phyloP scores from a whole-genome alignment of 1,140 invertebrate species.

The Melitaea cinxia region DNA sequence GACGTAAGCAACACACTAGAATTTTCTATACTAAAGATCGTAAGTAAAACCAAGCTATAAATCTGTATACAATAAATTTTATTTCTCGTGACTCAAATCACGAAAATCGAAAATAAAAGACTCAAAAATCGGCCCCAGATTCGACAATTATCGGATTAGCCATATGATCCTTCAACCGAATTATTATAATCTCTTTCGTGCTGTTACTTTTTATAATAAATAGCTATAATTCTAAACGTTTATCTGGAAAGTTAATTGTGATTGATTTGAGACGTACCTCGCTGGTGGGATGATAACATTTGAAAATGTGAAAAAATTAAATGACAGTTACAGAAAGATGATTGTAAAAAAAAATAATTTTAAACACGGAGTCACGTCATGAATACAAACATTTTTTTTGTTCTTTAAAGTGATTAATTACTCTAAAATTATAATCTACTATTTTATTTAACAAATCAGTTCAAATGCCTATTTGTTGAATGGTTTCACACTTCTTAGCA shows the following conservation, averaged over 20 bases:
- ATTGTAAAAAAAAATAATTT: no score
- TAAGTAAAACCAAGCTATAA: neutral
- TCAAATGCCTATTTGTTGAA: no score
- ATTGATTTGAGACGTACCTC: constrained; percentile 43
- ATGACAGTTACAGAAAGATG: neutral
- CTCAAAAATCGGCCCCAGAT: constrained; percentile 6
- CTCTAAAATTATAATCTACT: no score
- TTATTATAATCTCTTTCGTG: constrained; percentile 64
- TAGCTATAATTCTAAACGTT: constrained; percentile 15
- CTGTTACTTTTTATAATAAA: constrained; percentile 30
- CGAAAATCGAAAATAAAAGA: constrained; percentile 8
- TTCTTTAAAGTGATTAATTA: no score
- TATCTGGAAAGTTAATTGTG: constrained; percentile 44
- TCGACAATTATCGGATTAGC: constrained; percentile 63
- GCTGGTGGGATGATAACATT: neutral
- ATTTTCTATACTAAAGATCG: no score
- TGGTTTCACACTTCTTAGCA: no score
- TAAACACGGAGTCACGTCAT: no score
- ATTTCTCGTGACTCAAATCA: constrained; percentile 14
- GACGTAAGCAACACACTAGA: no score
- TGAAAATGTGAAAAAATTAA: neutral
- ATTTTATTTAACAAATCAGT: no score
- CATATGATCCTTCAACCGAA: constrained; percentile 52
- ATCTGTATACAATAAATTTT: neutral
- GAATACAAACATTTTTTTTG: no score